Evolutionary conservation across 2,888 invertebrate genomes (phyloP).

Genomic region (Andrena minutula): DNA sequence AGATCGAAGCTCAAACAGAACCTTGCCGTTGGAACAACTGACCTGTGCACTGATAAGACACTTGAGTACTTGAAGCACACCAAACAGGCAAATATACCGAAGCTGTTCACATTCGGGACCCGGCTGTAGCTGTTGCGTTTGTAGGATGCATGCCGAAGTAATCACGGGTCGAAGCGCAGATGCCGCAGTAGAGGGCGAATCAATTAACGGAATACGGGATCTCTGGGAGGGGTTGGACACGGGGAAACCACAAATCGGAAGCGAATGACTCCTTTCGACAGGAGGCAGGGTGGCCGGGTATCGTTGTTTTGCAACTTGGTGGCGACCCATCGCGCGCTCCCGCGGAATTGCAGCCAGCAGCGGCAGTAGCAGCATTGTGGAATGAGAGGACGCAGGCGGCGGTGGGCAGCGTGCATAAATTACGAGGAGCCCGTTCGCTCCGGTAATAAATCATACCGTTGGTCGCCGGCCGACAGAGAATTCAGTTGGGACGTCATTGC

Average conservation of each 20-base stretch:
- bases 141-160: neutral
- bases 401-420: slow-evolving; percentile 67
- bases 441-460: slow-evolving; percentile 67
- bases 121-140: neutral
- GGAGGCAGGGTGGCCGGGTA: slow-evolving; percentile 5
- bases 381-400: slow-evolving; percentile 36
- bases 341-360: slow-evolving; percentile 60
- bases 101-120: neutral
- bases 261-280: slow-evolving; percentile 66
- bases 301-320: slow-evolving; percentile 52
- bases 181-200: neutral
- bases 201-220: slow-evolving; percentile 41
- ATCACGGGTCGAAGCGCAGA: slow-evolving; percentile 22
- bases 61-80: too few relatives aligned
- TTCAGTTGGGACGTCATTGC: slow-evolving; percentile 60
- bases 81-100: neutral
- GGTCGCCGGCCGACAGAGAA: slow-evolving; percentile 52
- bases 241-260: slow-evolving; percentile 53
- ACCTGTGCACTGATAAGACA: too few relatives aligned
- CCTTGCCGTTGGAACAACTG: too few relatives aligned
- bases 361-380: slow-evolving; percentile 34
- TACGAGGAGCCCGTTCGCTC: slow-evolving; percentile 59
- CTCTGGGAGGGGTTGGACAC: neutral
- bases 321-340: slow-evolving; percentile 57
- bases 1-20: too few relatives aligned